Evolutionary conservation across 2,113 vertebrate species (phyloP), one percentile per base, ranked within the genome.

Genomic region (Telmatochromis sp.): DNA sequence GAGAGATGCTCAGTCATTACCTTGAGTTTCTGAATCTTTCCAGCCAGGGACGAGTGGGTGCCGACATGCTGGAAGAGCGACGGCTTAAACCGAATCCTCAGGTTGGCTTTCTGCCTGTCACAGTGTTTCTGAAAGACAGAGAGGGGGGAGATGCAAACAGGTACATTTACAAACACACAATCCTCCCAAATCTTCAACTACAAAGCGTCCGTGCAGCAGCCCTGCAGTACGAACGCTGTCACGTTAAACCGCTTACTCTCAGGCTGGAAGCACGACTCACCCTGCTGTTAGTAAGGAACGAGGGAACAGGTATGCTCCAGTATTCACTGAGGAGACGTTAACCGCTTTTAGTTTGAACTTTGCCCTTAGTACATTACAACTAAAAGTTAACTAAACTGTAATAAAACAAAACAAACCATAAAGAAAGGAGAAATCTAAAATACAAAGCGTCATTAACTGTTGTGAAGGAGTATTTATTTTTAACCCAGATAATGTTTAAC

Each of bases 1-100:
- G 54, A 81, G 33, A 81, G 40, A 31, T 8, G 19, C 17, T 17
- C 57, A 2, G 6, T 33, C 7, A 5, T 60, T 89, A 99, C 98
- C 97, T 99, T 99, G 89, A 99, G 96, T 83, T 99, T 99, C 96
- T 99, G 99, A 86, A 99, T 99, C 94, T 99, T 99, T 82, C 99
- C 99, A 1, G 99, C 98, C 91, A 99, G 96, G 3, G 99, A 99
- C 3, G 99, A 99, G 94, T 99, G 98, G 0, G 98, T 99, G 75
- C 99, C 99, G 53, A 99, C 98, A 0, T 99, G 98, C 92, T 99
- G 99, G 96, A 99, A 99, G 45, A 99, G 97, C 0, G 98, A 99
- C 1, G 99, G 99, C 90, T 99, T 99, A 95, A 99, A 99, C 37
- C 99, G 98, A 91, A 99, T 98, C 93, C 99, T 97, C 91, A 99